A percentile compares a stretch with the other conserved stretches of the same genome.
phyloP scores from a whole-genome alignment of 35 echinoderm and acorn worm species.

The Strongylocentrotus purpuratus region DNA sequence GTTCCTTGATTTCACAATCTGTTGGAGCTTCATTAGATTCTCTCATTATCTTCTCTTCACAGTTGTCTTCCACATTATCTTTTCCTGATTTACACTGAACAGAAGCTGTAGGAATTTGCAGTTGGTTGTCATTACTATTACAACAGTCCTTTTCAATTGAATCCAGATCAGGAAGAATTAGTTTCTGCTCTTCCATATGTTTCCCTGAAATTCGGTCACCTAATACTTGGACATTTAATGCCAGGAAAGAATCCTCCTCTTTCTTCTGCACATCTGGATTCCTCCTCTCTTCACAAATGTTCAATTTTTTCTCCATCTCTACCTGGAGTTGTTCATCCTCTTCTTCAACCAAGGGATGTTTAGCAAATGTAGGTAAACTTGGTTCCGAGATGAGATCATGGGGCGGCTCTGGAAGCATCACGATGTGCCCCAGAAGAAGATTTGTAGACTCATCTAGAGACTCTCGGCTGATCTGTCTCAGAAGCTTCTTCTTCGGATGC shows the following conservation, averaged over 20 bases:
- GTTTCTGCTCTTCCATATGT: not conserved
- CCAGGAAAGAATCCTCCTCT: not conserved
- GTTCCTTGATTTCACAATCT: not conserved
- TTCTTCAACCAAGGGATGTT: conserved; percentile 11
- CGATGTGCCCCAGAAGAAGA: conserved; percentile 34
- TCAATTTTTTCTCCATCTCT: not conserved
- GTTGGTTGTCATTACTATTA: not conserved
- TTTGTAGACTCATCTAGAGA: conserved; percentile 42
- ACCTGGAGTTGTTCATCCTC: not conserved
- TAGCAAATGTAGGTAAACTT: not conserved
- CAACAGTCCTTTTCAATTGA: not conserved
- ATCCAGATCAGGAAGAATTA: not conserved
- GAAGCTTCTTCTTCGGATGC: conserved; percentile 6
- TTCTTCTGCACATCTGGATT: not conserved
- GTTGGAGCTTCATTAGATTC: not conserved
- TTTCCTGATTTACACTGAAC: not conserved
- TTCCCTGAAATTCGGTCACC: not conserved
- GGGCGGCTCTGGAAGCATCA: conserved; percentile 27
- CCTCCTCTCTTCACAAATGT: not conserved
- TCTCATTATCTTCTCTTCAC: not conserved
- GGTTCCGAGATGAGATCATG: not conserved
- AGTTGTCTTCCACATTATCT: not conserved
- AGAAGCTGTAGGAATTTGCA: not conserved
- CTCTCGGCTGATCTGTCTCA: conserved; percentile 40
- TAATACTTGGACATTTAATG: not conserved